Percentiles rank a stretch among this genome's conserved stretches.
Evolutionary conservation across 2,888 invertebrate genomes (phyloP).

Genomic region (Falcaria lacertinaria): DNA sequence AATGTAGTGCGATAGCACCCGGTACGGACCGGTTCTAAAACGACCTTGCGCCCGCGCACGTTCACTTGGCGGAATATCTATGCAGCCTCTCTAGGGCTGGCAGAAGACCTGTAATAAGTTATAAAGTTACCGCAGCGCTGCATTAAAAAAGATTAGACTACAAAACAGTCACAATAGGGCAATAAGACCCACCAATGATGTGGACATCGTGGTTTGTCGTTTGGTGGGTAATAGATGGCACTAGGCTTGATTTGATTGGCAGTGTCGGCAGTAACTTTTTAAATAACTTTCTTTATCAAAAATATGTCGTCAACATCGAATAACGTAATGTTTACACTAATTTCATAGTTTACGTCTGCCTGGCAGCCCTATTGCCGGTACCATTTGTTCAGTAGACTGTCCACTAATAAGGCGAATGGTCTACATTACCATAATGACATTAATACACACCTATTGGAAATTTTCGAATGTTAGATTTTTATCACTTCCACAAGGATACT

Average conservation of each 20-base stretch:
- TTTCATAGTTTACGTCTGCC: neutral
- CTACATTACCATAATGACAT: constrained; percentile 2
- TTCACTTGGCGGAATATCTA: constrained; percentile 62
- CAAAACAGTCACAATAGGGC: too few species aligned
- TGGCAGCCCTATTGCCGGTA: constrained; percentile 6
- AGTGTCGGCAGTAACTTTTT: too few species aligned
- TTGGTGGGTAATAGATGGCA: too few species aligned
- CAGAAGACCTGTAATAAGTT: too few species aligned
- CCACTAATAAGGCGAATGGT: constrained; percentile 1
- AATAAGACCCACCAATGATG: too few species aligned
- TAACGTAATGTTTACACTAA: too few species aligned
- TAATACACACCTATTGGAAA: neutral
- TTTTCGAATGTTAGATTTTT: neutral
- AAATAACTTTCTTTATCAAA: too few species aligned
- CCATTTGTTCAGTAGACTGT: constrained; percentile 20
- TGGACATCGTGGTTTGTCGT: too few species aligned
- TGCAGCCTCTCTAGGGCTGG: constrained; percentile 35
- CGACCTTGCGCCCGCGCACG: constrained; percentile 69
- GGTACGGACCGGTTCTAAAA: constrained; percentile 57
- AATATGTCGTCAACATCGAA: too few species aligned
- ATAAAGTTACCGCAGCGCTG: too few species aligned
- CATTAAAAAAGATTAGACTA: too few species aligned
- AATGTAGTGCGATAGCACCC: constrained; percentile 27
- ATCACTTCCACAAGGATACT: neutral
- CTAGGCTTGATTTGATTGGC: too few species aligned